Percentiles rank a stretch among this genome's conserved stretches.
phyloP scores from a whole-genome alignment of 2,113 vertebrate species.

The human region DNA sequence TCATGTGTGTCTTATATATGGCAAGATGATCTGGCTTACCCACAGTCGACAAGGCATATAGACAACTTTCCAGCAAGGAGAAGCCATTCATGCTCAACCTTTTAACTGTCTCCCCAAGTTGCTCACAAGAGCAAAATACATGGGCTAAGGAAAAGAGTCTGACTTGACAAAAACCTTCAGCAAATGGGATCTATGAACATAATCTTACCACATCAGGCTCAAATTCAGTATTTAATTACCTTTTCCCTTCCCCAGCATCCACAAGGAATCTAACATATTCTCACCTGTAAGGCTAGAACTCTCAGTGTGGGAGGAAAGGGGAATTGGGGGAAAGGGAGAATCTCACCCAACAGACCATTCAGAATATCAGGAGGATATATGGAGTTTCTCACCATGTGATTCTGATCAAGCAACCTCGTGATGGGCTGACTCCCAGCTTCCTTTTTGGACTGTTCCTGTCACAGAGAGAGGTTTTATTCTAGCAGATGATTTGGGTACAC shows the following conservation, averaged over 20 bases:
- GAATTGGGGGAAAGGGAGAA: neutral
- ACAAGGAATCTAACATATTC: neutral
- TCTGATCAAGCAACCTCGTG: neutral
- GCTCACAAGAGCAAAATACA: neutral
- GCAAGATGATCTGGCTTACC: neutral
- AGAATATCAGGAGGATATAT: neutral
- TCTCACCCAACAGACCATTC: neutral
- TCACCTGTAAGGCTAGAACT: neutral
- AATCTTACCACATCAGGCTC: neutral
- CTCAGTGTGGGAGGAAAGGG: neutral
- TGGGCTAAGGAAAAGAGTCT: neutral
- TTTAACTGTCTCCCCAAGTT: neutral
- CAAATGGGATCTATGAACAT: neutral
- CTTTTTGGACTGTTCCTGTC: neutral
- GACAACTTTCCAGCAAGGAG: neutral
- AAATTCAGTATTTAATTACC: slow-evolving; percentile 32
- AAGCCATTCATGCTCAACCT: neutral
- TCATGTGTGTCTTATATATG: neutral
- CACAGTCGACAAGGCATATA: neutral
- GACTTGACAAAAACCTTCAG: neutral
- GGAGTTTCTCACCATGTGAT: neutral
- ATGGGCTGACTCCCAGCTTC: neutral
- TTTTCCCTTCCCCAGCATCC: neutral
- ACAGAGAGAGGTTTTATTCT: neutral
- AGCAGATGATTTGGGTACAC: neutral